Base-by-base conservation (phyloP, 2,888 invertebrate genomes). In the Chymomyza procnemis region DNA sequence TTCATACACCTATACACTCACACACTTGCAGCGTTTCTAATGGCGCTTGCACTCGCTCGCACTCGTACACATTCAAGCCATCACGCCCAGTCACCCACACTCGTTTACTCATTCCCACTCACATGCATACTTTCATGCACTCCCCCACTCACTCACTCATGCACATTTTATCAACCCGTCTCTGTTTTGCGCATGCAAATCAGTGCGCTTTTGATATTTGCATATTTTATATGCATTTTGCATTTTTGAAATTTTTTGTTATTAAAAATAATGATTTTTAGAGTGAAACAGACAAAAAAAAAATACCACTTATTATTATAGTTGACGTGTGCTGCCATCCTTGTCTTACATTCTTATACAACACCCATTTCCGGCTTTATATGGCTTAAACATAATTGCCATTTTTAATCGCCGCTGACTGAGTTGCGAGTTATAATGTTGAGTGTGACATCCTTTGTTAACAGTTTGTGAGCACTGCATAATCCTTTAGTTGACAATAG, bases 151-250 rank as follows among this genome's bases (percentile, higher is more conserved):
- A 62, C 58, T 66, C 59, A 50, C 21, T 19, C 6, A 62, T 26
- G 64, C 58, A 5, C 21, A 2, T 60, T 69, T 57, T 48, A 54
- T 57, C 66, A 52, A 54, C 55, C 66, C 56, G 16, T 26, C 26
- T 6, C 26, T 6, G 6, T 26, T 26, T 6, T 18, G 56, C 54
- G 57, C 41, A 69, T 66, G 59, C 58, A 62, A 72, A 47, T 30
- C 54, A 57, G 64, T 67, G 67, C 63, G 63, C 59, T 67, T 18
- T 75, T 66, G 63, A 74, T 81, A 82, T 77, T 74, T 81, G 69
- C 77, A 77, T 87, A 81, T 61, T 77, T 61, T 66, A 71, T 64
- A 72, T 66, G 69, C 79, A 71, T 79, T 79, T 86, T 74, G 74
- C 76, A 67, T 65, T 74, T 74, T 48, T 50, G 63, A 72, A 75